phyloP scores from a whole-genome alignment of 2,888 invertebrate species.

The Chalcosyrphus nemorum region DNA sequence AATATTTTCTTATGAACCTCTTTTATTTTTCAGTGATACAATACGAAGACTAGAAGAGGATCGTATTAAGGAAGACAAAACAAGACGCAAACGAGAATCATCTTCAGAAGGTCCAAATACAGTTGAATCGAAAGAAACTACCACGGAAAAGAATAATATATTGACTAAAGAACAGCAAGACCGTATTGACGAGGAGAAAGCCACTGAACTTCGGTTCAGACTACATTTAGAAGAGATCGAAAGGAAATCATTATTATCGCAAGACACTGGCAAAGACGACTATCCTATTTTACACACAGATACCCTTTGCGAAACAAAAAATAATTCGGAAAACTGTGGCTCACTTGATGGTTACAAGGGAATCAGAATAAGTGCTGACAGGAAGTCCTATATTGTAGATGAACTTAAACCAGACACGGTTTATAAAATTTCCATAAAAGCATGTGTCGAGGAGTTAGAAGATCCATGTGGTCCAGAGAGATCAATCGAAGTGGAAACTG shows the following conservation, averaged over 20 bases:
- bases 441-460: slow-evolving; percentile 76
- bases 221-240: slow-evolving; percentile 56
- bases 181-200: neutral
- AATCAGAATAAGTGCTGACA: slow-evolving; percentile 72
- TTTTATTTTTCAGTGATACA: neutral
- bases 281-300: slow-evolving; percentile 73
- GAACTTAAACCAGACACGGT: slow-evolving; percentile 72
- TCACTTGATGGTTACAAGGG: slow-evolving; percentile 70
- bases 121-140: neutral
- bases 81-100: slow-evolving; percentile 24
- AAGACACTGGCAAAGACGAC: slow-evolving; percentile 75
- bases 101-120: neutral
- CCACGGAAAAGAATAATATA: neutral
- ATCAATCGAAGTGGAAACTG: slow-evolving; percentile 72
- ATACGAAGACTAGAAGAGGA: neutral
- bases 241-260: slow-evolving; percentile 54
- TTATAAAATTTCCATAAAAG: slow-evolving; percentile 78
- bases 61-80: slow-evolving; percentile 23
- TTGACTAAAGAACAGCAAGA: neutral
- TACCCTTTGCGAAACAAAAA: slow-evolving; percentile 75
- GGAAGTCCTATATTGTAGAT: slow-evolving; percentile 74
- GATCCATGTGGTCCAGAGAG: slow-evolving; percentile 78
- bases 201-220: neutral
- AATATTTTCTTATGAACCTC: neutral
- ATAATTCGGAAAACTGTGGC: too few relatives aligned